Evolutionary conservation across 2,113 vertebrate species (phyloP).

Genomic region (Chaetura pelagica): DNA sequence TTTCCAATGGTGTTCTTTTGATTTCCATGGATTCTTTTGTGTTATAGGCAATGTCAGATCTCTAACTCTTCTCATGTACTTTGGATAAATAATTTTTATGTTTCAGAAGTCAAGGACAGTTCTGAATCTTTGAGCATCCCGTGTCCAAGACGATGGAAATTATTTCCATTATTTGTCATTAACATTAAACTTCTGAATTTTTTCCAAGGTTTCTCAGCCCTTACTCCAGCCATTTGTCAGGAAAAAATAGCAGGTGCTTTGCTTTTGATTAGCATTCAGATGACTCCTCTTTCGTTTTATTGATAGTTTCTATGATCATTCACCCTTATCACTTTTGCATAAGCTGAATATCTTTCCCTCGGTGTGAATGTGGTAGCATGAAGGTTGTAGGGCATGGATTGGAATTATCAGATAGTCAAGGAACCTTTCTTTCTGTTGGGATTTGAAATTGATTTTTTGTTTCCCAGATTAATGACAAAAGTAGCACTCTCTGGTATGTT

Average conservation of each 20-base stretch:
- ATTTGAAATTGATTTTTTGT: not conserved
- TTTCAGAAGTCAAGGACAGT: not conserved
- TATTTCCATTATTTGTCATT: not conserved
- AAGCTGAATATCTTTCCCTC: not conserved
- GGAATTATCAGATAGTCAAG: not conserved
- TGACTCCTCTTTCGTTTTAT: slow-evolving; percentile 3
- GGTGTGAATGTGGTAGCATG: not conserved
- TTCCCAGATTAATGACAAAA: not conserved
- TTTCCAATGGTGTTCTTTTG: not conserved
- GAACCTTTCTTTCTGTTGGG: not conserved
- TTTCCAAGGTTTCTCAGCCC: not conserved
- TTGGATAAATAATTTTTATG: not conserved
- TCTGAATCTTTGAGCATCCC: not conserved
- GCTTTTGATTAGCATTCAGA: slow-evolving; percentile 23
- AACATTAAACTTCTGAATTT: slow-evolving; percentile 1
- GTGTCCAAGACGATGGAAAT: not conserved
- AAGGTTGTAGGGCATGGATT: not conserved
- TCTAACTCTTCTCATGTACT: not conserved
- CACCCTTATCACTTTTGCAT: not conserved
- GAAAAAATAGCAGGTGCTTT: not conserved
- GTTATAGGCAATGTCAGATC: not conserved
- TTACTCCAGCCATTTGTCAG: not conserved
- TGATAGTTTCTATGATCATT: not conserved
- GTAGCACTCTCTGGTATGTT: not conserved
- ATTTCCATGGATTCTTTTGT: not conserved